These are phyloP conservation scores for Pterostichus niger DNA, from an alignment of 2,888 invertebrate species.

Conservation along the genomic window DNA sequence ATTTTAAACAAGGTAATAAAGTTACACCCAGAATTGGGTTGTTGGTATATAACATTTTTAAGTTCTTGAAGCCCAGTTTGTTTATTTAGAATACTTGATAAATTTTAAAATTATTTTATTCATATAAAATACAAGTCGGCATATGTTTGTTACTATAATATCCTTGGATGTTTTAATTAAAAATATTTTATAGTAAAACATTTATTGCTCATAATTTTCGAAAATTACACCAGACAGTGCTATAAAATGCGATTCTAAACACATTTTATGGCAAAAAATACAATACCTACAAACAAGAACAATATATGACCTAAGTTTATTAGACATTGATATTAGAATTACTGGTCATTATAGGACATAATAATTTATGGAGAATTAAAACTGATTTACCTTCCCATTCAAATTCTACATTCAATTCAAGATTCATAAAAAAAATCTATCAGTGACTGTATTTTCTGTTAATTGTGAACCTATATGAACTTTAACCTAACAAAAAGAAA, in stretches of 20 bases:
- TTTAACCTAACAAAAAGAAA: too few species aligned
- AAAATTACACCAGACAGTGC: background rate
- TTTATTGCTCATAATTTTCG: background rate
- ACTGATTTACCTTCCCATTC: too few species aligned
- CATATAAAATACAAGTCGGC: background rate
- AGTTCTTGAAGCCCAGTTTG: too few species aligned
- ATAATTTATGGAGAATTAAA: background rate
- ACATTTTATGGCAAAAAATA: background rate
- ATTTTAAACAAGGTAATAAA: too few species aligned
- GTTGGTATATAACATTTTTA: too few species aligned
- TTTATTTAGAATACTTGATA: too few species aligned
- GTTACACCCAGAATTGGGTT: too few species aligned
- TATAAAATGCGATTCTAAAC: background rate
- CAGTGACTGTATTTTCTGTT: too few species aligned
- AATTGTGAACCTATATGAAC: too few species aligned
- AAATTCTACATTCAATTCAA: too few species aligned
- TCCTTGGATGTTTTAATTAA: conserved; percentile 18
- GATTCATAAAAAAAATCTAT: too few species aligned
- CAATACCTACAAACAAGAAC: background rate
- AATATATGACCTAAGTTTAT: background rate
- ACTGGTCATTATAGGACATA: background rate
- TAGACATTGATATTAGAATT: background rate
- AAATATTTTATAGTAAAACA: background rate
- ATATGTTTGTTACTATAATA: background rate
- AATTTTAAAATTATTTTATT: too few species aligned